Conservation (phyloP, 2,113 vertebrate species). For the Ifrita kowaldi region DNA sequence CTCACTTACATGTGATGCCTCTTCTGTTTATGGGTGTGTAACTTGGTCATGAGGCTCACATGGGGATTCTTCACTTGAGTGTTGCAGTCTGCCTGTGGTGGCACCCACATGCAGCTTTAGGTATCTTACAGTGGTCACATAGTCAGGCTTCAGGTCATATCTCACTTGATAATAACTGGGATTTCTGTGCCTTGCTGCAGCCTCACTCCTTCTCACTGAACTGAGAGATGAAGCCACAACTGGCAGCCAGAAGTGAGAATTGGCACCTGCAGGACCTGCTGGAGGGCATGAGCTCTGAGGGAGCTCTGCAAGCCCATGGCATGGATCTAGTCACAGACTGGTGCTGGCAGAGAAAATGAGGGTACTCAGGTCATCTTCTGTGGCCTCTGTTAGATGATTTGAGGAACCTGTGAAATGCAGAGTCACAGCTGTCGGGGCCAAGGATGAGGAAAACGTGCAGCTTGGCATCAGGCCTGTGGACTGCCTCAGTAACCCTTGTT, state of each 20-base stretch:
- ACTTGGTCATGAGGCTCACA: not conserved
- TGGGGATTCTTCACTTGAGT: not conserved
- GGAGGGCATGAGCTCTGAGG: not conserved
- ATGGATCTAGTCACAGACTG: not conserved
- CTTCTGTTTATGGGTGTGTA: not conserved
- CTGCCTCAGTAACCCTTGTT: not conserved
- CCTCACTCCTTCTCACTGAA: not conserved
- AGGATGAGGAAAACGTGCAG: not conserved
- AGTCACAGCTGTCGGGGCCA: accelerated
- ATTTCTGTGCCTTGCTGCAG: not conserved
- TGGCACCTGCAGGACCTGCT: not conserved
- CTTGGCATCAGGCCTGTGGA: not conserved
- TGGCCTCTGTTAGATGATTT: not conserved
- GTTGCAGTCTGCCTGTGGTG: not conserved
- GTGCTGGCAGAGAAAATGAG: not conserved
- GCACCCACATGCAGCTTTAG: not conserved
- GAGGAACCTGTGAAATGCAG: not conserved
- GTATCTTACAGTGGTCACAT: not conserved
- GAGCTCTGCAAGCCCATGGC: not conserved
- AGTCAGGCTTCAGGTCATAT: not conserved
- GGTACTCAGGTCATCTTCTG: not conserved
- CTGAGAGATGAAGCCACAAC: not conserved
- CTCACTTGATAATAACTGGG: not conserved
- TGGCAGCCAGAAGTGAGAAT: not conserved
- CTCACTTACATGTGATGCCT: not conserved